Evolutionary conservation across 2,113 vertebrate species (phyloP).

Genomic region (Sylvia atricapilla): DNA sequence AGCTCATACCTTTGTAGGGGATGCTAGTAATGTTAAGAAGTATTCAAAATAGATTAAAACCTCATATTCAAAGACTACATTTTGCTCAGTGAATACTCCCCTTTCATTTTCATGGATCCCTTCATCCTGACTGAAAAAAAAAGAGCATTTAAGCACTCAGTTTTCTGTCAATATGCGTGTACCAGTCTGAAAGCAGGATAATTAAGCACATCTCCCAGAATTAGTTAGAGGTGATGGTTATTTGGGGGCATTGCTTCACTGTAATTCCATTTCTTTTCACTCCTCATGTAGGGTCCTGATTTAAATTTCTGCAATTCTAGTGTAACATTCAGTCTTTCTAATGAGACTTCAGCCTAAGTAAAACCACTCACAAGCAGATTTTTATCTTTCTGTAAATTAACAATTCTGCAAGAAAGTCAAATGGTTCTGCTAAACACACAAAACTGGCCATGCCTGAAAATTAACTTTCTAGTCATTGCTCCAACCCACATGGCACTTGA

Average conservation of each 20-base stretch:
- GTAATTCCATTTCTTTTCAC: not conserved
- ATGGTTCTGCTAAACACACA: not conserved
- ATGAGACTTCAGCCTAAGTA: not conserved
- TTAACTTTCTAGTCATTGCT: constrained; percentile 46
- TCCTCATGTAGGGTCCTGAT: not conserved
- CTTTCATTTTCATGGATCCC: not conserved
- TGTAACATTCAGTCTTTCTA: not conserved
- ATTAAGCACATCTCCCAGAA: not conserved
- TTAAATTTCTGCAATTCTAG: not conserved
- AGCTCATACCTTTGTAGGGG: not conserved
- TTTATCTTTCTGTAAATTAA: constrained; percentile 46
- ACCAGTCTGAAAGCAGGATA: not conserved
- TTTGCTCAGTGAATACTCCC: not conserved
- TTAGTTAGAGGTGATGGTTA: not conserved
- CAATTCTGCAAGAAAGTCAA: constrained; percentile 19
- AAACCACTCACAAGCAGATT: constrained; percentile 15
- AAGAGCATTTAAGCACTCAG: not conserved
- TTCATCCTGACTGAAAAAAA: not conserved
- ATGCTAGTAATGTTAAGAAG: not conserved
- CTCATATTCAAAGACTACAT: not conserved
- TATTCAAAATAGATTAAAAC: not conserved
- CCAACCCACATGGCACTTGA: constrained; percentile 29
- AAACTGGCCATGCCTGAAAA: constrained; percentile 19
- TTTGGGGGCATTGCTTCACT: not conserved
- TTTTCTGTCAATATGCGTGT: not conserved